phyloP scores from a whole-genome alignment of 1,140 invertebrate species.

The Habropoda laboriosa region DNA sequence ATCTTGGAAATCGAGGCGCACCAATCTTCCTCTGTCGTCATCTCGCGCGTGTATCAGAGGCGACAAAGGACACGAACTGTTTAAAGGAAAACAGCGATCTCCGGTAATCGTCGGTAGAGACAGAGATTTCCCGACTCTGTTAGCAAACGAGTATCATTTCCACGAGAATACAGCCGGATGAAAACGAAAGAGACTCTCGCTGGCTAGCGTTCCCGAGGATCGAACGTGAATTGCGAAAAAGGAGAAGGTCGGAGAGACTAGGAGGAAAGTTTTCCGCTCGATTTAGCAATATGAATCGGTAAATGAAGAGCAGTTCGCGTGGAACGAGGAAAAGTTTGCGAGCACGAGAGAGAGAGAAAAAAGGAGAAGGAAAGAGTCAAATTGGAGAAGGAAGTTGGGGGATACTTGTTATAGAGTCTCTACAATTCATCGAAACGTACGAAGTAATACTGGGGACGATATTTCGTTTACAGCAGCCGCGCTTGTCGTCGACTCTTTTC shows the following conservation, averaged over 20 bases:
- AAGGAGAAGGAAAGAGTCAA: no score
- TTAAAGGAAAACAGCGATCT: not conserved
- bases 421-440: not conserved
- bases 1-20: no score
- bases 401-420: no score
- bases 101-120: not conserved
- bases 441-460: no score
- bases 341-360: not conserved
- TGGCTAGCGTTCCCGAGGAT: not conserved
- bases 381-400: no score
- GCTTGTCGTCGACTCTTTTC: not conserved
- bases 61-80: not conserved
- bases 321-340: no score
- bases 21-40: no score
- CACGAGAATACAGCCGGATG: not conserved
- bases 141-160: not conserved
- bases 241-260: no score
- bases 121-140: not conserved
- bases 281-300: conserved; percentile 29
- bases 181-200: not conserved
- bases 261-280: not conserved
- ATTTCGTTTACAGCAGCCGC: no score
- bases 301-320: not conserved
- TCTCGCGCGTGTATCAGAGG: no score
- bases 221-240: not conserved